phyloP scores from a whole-genome alignment of 2,797 vertebrate genomes.

The Allobates femoralis region DNA sequence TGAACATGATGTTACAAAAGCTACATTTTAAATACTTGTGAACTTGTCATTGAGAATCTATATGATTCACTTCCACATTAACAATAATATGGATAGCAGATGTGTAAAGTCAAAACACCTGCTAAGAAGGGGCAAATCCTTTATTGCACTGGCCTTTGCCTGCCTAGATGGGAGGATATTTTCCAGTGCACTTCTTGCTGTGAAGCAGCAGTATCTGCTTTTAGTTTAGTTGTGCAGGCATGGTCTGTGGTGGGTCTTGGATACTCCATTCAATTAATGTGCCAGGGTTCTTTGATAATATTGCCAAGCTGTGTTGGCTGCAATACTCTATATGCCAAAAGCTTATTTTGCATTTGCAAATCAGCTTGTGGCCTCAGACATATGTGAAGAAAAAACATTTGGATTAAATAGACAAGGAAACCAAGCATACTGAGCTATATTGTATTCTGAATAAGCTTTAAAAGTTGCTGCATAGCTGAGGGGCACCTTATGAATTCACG shows the following conservation, averaged over 20 bases:
- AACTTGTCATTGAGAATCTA: slow-evolving; percentile 72
- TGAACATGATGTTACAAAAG: slow-evolving; percentile 31
- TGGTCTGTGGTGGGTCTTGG: slow-evolving; percentile 78
- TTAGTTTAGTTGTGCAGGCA: slow-evolving; percentile 72
- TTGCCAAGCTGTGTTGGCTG: slow-evolving; percentile 77
- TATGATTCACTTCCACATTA: slow-evolving; percentile 73
- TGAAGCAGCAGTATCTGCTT: slow-evolving; percentile 71
- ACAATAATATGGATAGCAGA: slow-evolving; percentile 80
- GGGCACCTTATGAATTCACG: not conserved
- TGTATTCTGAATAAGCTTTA: not conserved
- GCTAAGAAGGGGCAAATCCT: slow-evolving; percentile 78
- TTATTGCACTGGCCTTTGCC: slow-evolving; percentile 66
- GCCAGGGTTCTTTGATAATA: slow-evolving; percentile 76
- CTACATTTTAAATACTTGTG: slow-evolving; percentile 68
- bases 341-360: slow-evolving; percentile 71
- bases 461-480: not conserved
- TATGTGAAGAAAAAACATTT: slow-evolving; percentile 20
- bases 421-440: not conserved
- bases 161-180: slow-evolving; percentile 72
- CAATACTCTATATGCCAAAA: slow-evolving; percentile 75
- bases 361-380: slow-evolving; percentile 63
- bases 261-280: slow-evolving; percentile 67
- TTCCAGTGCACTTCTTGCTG: slow-evolving; percentile 70
- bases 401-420: slow-evolving; percentile 4
- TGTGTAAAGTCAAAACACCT: slow-evolving; percentile 78